Percentiles rank a stretch among this genome's conserved stretches.
Evolutionary conservation across 1,140 invertebrate species (phyloP).

Genomic region (Pseudomyrmex cubaensis): DNA sequence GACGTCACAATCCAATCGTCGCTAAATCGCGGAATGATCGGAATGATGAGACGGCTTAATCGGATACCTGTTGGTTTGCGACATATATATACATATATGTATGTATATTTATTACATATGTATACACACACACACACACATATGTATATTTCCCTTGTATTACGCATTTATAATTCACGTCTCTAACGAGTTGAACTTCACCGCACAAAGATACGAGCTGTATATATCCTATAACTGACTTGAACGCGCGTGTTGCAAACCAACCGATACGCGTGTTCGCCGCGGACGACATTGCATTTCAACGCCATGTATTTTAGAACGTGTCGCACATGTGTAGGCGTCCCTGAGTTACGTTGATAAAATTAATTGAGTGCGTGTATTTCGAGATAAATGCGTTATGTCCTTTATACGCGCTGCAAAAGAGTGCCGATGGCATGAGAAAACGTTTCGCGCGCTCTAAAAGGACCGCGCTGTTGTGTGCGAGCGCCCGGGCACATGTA

Average conservation of each 20-base stretch:
- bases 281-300: neutral
- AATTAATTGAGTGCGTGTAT: constrained; percentile 17
- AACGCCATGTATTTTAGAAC: neutral
- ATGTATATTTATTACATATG: neutral
- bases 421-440: neutral
- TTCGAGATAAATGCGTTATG: constrained; percentile 16
- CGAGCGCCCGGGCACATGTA: neutral
- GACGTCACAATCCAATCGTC: neutral
- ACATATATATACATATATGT: too few relatives aligned
- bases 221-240: too few relatives aligned
- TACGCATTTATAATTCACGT: constrained; percentile 32
- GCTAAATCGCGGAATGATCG: constrained; percentile 11
- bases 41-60: neutral
- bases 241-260: neutral
- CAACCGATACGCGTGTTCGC: neutral
- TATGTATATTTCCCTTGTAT: neutral
- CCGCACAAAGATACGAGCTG: constrained; percentile 9
- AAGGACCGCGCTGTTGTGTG: neutral
- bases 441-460: neutral
- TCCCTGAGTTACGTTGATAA: constrained; percentile 14
- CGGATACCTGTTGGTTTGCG: constrained; percentile 1
- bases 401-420: neutral
- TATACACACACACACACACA: neutral
- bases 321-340: neutral
- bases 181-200: neutral